phyloP scores from a whole-genome alignment of 2,797 vertebrate genomes.

The Phylloscopus collybita region DNA sequence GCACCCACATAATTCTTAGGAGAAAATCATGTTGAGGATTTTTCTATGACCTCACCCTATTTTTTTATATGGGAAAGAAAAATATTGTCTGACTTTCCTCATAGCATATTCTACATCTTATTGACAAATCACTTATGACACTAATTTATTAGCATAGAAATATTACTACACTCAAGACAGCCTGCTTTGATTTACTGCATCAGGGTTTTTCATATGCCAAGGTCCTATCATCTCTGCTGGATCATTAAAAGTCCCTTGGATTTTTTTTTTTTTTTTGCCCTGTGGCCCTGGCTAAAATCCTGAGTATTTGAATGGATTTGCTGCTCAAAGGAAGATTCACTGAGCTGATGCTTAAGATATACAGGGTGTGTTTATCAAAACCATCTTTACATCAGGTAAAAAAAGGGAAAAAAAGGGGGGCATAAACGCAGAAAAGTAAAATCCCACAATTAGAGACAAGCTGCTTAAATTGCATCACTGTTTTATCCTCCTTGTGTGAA shows the following conservation, averaged over 20 bases:
- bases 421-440: not conserved
- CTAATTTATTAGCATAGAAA: constrained; percentile 68
- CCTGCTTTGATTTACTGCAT: constrained; percentile 60
- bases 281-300: constrained; percentile 6
- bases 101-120: constrained; percentile 56
- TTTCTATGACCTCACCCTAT: constrained; percentile 50
- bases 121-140: constrained; percentile 63
- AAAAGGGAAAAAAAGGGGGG: not conserved
- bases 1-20: not conserved
- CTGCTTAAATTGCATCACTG: not conserved
- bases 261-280: not conserved
- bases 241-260: constrained; percentile 18
- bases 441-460: not conserved
- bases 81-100: constrained; percentile 61
- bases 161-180: constrained; percentile 54
- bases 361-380: not conserved
- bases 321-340: not conserved
- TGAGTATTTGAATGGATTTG: not conserved
- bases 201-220: constrained; percentile 46
- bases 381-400: not conserved
- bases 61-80: constrained; percentile 34
- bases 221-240: constrained; percentile 52
- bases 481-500: not conserved
- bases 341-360: not conserved
- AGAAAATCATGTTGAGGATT: not conserved